A percentile compares a stretch with the other conserved stretches of the same genome.
phyloP scores from a whole-genome alignment of 2,113 vertebrate genomes.

The Eclectus roratus region DNA sequence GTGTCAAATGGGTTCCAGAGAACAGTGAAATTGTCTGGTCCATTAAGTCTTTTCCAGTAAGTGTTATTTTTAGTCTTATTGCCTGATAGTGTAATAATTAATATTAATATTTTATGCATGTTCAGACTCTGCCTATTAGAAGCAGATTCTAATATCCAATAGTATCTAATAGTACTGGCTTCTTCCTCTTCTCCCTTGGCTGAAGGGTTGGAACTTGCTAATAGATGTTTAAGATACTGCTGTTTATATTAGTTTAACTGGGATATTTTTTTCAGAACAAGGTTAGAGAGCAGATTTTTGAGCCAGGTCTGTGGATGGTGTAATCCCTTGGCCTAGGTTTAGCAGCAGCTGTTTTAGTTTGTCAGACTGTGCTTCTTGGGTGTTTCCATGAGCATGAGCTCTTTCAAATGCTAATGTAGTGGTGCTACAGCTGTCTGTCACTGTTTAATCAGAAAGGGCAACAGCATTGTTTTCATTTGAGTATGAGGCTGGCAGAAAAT shows the following conservation, averaged over 20 bases:
- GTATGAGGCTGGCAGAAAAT: background rate
- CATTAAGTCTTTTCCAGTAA: conserved; percentile 97
- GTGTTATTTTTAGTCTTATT: background rate
- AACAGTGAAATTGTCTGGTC: conserved; percentile 99
- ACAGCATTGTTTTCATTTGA: background rate
- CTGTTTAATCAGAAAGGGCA: background rate
- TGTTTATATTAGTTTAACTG: background rate
- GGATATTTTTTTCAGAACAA: background rate
- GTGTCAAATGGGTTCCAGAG: conserved; percentile 98
- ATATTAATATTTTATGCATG: background rate
- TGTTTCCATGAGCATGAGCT: background rate
- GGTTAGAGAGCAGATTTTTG: background rate
- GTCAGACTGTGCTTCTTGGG: background rate
- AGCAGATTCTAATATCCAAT: background rate
- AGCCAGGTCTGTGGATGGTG: background rate
- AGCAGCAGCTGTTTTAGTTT: conserved; percentile 12
- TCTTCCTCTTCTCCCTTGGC: background rate
- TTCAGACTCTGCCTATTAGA: background rate
- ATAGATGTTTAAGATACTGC: background rate
- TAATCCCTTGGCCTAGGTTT: conserved; percentile 10
- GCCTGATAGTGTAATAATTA: background rate
- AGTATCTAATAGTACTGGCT: background rate
- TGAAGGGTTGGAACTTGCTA: background rate
- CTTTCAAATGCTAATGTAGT: fast-evolving
- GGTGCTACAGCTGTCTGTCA: background rate